phyloP scores from a whole-genome alignment of 2,797 vertebrate species.

The Ptychobarbus kaznakovi region DNA sequence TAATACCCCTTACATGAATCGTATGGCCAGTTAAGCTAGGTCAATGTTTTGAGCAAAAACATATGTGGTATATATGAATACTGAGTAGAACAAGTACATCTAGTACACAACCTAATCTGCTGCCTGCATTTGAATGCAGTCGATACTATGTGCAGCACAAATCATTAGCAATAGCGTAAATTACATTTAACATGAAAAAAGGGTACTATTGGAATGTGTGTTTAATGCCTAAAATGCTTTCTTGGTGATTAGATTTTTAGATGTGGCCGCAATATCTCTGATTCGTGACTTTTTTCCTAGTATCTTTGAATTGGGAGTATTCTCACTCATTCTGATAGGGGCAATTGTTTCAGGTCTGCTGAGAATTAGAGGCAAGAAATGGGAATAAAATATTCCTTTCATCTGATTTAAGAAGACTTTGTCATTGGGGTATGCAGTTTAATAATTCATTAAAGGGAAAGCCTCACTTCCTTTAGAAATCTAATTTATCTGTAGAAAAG shows the following conservation, averaged over 20 bases:
- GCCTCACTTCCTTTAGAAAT: conserved; percentile 45
- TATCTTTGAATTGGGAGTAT: neutral
- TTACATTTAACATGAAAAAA: neutral
- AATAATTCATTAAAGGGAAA: conserved; percentile 57
- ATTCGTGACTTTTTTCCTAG: neutral
- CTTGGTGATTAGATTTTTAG: neutral
- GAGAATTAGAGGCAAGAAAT: conserved; percentile 33
- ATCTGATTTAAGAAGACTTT: conserved; percentile 47
- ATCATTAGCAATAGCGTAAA: neutral
- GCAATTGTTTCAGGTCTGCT: conserved; percentile 42
- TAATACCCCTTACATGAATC: neutral
- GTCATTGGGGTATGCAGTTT: conserved; percentile 43
- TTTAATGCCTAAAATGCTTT: conserved; percentile 11
- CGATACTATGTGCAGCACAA: neutral
- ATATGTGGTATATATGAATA: neutral
- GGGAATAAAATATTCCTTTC: conserved; percentile 46
- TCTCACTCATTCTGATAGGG: conserved; percentile 27
- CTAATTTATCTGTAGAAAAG: conserved; percentile 49
- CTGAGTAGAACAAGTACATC: neutral
- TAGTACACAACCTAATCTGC: neutral
- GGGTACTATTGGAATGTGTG: neutral
- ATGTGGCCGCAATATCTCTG: neutral
- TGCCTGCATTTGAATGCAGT: neutral
- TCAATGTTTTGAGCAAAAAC: neutral
- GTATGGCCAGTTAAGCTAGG: neutral